Evolutionary conservation across 2,888 invertebrate species (phyloP), one percentile per base, ranked within the genome.

Genomic region (Xestia c-nigrum): DNA sequence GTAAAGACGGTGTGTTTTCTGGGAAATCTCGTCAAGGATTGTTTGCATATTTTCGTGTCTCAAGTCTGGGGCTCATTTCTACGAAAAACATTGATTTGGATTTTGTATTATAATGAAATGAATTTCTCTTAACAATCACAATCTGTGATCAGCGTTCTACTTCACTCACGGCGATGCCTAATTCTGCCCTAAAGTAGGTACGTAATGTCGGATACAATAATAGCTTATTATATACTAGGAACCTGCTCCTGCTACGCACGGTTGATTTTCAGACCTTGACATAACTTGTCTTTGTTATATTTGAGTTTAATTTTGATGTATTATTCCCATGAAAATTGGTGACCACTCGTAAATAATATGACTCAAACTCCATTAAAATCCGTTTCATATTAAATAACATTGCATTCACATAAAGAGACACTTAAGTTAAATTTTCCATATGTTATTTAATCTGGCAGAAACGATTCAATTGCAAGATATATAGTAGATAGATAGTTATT

Each of bases 1-100:
- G 61, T 10, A 0, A 16, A 68, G 38, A 6, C 31, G 68, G 57
- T 40, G 12, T 47, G 47, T 52, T 72, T 71, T 83, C 47, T 7
- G 14, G 9, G 21, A 76, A 61, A 52, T 65, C 38, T 66, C 46
- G 14, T 40, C 24, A 38, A 12, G 59, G 19, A 40, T 66, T 55
- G 5, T 61, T n/a, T 31, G 5, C 66, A 50, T 63, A 38, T 55
- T 67, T 80, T 66, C 31, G 31, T 16, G 40, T 59, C 1, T 46
- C 14, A 31, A 14, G 63, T 55, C 31, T 19, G 16, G 16, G 19
- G 5, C 31, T 19, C 6, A 61, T 63, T 63, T 68, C 10, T 7
- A 24, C 3, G 43, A 55, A 61, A n/a, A 47, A 65, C 47, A 31
- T 19, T 38, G 6, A 64, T 65, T 59, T 43, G 31, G 9, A 1